Conservation (phyloP, 2,797 vertebrate species). For the Hyperoplus immaculatus region DNA sequence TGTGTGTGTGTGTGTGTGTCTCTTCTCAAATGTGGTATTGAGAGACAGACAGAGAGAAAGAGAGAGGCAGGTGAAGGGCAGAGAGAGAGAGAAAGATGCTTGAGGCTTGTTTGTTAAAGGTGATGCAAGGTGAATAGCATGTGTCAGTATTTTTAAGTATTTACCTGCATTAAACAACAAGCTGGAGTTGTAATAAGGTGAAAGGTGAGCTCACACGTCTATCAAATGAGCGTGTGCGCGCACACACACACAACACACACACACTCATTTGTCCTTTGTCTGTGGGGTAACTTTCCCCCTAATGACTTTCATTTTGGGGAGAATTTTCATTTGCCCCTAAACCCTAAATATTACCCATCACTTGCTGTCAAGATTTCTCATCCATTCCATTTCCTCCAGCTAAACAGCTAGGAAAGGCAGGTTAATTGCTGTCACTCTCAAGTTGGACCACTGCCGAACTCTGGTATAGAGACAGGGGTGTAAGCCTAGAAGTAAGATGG, state of each 20-base stretch:
- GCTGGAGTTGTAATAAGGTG: conserved; percentile 55
- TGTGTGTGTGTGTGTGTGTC: conserved; percentile 52
- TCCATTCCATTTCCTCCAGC: conserved; percentile 97
- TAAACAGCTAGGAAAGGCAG: conserved; percentile 92
- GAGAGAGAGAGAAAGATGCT: conserved; percentile 63
- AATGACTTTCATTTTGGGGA: conserved; percentile 87
- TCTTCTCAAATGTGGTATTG: conserved; percentile 48
- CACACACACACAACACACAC: conserved; percentile 20
- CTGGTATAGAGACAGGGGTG: conserved; percentile 76
- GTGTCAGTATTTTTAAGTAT: conserved; percentile 64
- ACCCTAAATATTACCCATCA: conserved; percentile 97
- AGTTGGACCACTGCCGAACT: conserved; percentile 96
- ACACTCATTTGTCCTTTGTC: conserved; percentile 70
- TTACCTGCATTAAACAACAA: conserved; percentile 72
- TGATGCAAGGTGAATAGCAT: conserved; percentile 57
- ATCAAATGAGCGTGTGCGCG: conserved; percentile 32
- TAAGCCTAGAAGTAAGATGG: conserved; percentile 76
- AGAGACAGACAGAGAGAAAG: conserved; percentile 62
- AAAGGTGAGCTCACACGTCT: conserved; percentile 45
- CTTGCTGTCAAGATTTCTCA: conserved; percentile 98
- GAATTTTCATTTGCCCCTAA: conserved; percentile 98
- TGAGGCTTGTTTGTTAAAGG: conserved; percentile 75
- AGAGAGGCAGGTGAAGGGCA: conserved; percentile 89
- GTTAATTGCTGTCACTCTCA: conserved; percentile 99
- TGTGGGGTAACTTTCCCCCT: conserved; percentile 77